A percentile compares a stretch with the other conserved stretches of the same genome.
phyloP scores from a whole-genome alignment of 2,888 invertebrate species.

The Balanococcus diminutus region DNA sequence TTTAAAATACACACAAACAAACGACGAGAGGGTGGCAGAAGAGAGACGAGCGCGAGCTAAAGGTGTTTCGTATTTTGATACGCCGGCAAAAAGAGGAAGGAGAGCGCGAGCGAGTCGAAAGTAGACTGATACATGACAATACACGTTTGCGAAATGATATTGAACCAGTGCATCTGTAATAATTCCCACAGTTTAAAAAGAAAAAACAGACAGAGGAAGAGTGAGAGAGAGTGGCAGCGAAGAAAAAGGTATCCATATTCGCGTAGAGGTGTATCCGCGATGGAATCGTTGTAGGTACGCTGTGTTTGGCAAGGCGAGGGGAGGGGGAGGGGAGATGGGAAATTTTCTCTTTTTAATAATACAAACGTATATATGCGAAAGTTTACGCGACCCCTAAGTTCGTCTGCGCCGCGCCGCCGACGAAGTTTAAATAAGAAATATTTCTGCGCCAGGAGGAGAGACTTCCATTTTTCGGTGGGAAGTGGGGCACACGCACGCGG shows the following conservation, averaged over 20 bases:
- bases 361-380: neutral
- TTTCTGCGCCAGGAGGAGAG: neutral
- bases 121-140: conserved; percentile 31
- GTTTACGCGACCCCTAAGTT: neutral
- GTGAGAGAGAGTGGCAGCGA: neutral
- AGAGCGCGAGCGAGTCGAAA: neutral
- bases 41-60: neutral
- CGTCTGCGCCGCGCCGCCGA: neutral
- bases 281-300: neutral
- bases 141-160: conserved; percentile 11
- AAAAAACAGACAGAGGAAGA: neutral
- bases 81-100: neutral
- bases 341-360: conserved; percentile 13
- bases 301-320: neutral
- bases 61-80: neutral
- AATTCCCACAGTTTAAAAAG: conserved; percentile 12
- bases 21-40: neutral
- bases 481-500: neutral
- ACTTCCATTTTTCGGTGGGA: too few relatives aligned
- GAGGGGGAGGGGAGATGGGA: neutral
- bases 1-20: neutral
- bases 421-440: conserved; percentile 19
- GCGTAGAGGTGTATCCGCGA: neutral
- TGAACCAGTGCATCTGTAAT: neutral
- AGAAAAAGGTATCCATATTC: neutral